phyloP scores from a whole-genome alignment of 2,888 invertebrate species.

The Agrochola macilenta region DNA sequence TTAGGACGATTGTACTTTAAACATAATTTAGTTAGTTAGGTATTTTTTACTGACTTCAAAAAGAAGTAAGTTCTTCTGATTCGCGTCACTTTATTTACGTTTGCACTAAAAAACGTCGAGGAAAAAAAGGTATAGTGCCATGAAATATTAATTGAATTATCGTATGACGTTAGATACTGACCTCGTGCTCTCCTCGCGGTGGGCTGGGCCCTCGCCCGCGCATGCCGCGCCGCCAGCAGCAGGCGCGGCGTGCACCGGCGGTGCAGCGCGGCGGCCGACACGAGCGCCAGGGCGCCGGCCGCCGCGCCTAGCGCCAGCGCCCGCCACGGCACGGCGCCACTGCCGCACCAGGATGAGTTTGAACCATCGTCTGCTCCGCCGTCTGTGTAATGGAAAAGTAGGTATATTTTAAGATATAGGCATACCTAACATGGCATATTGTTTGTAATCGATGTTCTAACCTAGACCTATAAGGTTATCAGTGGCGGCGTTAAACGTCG shows the following conservation, averaged over 20 bases:
- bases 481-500: too few relatives aligned
- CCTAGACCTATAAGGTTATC: not conserved
- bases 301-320: slow-evolving; percentile 89
- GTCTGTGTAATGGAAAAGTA: slow-evolving; percentile 35
- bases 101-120: not conserved
- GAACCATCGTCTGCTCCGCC: slow-evolving; percentile 55
- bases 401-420: not conserved
- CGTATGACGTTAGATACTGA: slow-evolving; percentile 54
- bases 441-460: not conserved
- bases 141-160: not conserved
- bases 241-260: slow-evolving; percentile 85
- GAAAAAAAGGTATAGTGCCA: not conserved
- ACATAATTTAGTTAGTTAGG: not conserved
- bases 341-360: slow-evolving; percentile 73
- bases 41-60: not conserved
- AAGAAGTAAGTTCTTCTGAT: not conserved
- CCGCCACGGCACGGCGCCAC: slow-evolving; percentile 90
- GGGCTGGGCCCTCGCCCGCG: slow-evolving; percentile 79
- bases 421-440: not conserved
- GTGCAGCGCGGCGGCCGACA: slow-evolving; percentile 89
- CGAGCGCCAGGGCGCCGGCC: slow-evolving; percentile 85
- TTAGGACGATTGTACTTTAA: not conserved
- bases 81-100: not conserved
- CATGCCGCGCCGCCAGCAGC: slow-evolving; percentile 82
- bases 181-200: slow-evolving; percentile 83